Conservation (phyloP, 1,140 invertebrate genomes). For the Bombyx mandarina region DNA sequence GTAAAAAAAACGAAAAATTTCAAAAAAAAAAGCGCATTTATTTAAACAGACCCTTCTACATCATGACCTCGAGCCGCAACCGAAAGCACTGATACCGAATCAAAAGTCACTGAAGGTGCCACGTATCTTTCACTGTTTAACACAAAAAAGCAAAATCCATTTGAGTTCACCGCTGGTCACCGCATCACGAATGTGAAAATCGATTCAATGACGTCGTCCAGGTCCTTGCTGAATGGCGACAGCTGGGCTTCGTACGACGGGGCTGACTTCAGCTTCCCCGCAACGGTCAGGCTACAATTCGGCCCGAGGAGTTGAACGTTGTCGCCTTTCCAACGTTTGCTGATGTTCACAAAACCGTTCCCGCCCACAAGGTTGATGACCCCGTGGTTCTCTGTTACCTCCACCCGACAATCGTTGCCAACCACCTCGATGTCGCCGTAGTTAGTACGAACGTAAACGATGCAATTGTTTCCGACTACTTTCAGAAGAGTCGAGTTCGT, state of each 20-base stretch:
- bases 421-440: constrained; percentile 58
- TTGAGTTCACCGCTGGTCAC: constrained; percentile 23
- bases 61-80: too few relatives aligned
- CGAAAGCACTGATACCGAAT: too few relatives aligned
- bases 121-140: too few relatives aligned
- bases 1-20: too few relatives aligned
- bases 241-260: constrained; percentile 46
- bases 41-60: constrained; percentile 29
- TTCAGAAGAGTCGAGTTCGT: constrained; percentile 40
- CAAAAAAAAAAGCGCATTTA: too few relatives aligned
- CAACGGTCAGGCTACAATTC: constrained; percentile 39
- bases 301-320: constrained; percentile 44
- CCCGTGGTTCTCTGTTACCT: constrained; percentile 49
- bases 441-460: constrained; percentile 42
- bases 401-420: constrained; percentile 53
- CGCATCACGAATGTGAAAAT: too few relatives aligned
- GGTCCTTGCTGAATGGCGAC: constrained; percentile 47
- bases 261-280: constrained; percentile 43
- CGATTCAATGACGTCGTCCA: too few relatives aligned
- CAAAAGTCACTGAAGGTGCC: too few relatives aligned
- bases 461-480: constrained; percentile 56
- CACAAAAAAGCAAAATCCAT: too few relatives aligned
- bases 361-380: constrained; percentile 48
- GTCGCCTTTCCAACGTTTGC: constrained; percentile 42
- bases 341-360: constrained; percentile 41